Evolutionary conservation across 2,113 vertebrate species (phyloP), one percentile per base, ranked within the genome.

Genomic region (Lates calcarifer): DNA sequence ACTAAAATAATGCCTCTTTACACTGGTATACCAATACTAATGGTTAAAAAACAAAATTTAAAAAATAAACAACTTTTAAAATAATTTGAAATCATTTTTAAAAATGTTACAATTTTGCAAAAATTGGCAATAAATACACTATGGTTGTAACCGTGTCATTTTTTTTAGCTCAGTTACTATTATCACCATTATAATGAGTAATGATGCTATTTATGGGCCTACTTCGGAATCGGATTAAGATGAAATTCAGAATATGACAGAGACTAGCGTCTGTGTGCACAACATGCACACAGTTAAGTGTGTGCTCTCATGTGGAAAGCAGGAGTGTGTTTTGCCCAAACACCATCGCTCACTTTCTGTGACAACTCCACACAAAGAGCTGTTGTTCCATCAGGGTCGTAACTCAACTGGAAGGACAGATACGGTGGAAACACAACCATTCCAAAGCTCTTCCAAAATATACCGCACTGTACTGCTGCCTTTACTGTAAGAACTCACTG

Each of bases 341-440:
- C 79, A 74, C 69, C 72, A 89, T 88, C 71, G 74, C 64, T 90
- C 83, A 90, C 58, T 45, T 22, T 77, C 60, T 63, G 26, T 81
- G 90, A 85, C 90, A 88, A 73, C 82, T 82, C 31, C 55, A 75
- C 77, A 86, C 76, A 92, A 88, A 89, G 86, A 74, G 51, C 66
- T 71, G 80, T 66, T 90, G 82, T 89, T 83, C 55, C 60, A 58
- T 53, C 74, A 67, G 67, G 35, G 24, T 72, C 20, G 28, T 86
- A 89, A 87, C 39, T 90, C 81, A 80, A 37, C 35, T 77, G 51
- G 65, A 86, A 31, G 45, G 74, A 80, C 77, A 65, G 33, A 77
- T 57, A 74, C 37, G 77, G 13, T 66, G 72, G 74, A 87, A 87
- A 82, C 62, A 63, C 65, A 86, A 33, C 69, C 60, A 61, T 83